Evolutionary conservation across 2,113 vertebrate genomes (phyloP), one percentile per base, ranked within the genome.

Genomic region (Cottus gobio): DNA sequence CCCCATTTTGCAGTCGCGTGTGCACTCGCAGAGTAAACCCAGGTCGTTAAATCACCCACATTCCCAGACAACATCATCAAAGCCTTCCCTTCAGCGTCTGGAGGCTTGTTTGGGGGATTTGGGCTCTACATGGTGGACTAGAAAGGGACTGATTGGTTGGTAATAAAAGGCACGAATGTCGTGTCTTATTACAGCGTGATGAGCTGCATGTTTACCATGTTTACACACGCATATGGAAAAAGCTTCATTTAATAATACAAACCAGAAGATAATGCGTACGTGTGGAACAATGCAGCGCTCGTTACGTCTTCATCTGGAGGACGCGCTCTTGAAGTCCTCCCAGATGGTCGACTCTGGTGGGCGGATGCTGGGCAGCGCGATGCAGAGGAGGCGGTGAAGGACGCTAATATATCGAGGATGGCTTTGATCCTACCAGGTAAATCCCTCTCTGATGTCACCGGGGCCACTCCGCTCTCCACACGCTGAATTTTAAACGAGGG

Each of bases 381-480:
- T 26, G 71, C 30, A 68, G 75, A 75, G 64, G 77, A 73, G 71
- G 54, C 22, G 8, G 42, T 77, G 89, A 86, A 84, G 86, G 77
- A 83, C 82, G 26, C 67, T 68, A 50, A 64, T 71, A 64, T 71
- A 79, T 84, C 24, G 73, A 85, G 84, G 71, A 79, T 48, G 20
- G 22, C 88, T 87, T 84, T 87, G 85, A 89, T 89, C 71, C 71
- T 69, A 39, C 26, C 34, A 83, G 82, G 76, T 85, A 69, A 90
- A 83, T 85, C 89, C 77, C 83, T 72, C 44, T 77, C 42, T 76
- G 75, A 79, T 67, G 83, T 88, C 77, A 79, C 77, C 3, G 79
- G 50, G 79, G 81, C 67, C 81, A 28, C 79, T 74, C 39, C 31
- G 44, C 74, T 44, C 16, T 28, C 11, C 72, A 63, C 78, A 71